phyloP scores from a whole-genome alignment of 2,113 vertebrate species.

The Paedocypris sp. region DNA sequence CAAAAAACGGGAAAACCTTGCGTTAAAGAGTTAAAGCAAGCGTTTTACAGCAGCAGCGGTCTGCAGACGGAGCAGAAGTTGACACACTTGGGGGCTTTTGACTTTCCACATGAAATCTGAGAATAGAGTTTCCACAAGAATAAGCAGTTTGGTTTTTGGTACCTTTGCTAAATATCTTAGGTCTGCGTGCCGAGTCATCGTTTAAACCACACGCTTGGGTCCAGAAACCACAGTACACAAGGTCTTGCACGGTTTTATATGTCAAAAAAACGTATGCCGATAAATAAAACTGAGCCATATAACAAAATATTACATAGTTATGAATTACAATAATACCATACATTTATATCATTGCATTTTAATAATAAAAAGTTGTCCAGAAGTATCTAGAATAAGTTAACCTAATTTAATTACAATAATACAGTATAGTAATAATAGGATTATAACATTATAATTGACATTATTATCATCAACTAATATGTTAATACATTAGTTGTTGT shows the following conservation, averaged over 20 bases:
- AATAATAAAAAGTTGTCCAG: no score
- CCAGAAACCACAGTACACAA: neutral
- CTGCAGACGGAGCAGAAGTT: slow-evolving; percentile 2
- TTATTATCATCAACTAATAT: no score
- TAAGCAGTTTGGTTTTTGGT: slow-evolving; percentile 4
- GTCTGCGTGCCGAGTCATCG: slow-evolving; percentile 8
- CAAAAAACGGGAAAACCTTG: no score
- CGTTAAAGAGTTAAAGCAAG: no score
- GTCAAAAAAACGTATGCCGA: neutral
- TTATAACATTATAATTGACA: no score
- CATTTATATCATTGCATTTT: no score
- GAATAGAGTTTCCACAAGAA: slow-evolving; percentile 20
- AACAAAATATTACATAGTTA: no score
- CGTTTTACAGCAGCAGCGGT: slow-evolving; percentile 2
- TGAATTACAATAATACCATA: no score
- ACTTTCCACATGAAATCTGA: neutral
- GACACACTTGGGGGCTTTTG: slow-evolving; percentile 2
- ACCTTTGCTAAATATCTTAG: slow-evolving; percentile 1
- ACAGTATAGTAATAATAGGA: no score
- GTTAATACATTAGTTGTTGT: neutral
- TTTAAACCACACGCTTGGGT: neutral
- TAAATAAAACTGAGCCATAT: neutral
- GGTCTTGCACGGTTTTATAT: neutral
- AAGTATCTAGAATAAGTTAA: no score
- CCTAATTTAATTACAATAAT: no score